These are phyloP conservation scores for Vanessa atalanta DNA, from an alignment of 1,140 invertebrate species.

Conservation along the genomic window DNA sequence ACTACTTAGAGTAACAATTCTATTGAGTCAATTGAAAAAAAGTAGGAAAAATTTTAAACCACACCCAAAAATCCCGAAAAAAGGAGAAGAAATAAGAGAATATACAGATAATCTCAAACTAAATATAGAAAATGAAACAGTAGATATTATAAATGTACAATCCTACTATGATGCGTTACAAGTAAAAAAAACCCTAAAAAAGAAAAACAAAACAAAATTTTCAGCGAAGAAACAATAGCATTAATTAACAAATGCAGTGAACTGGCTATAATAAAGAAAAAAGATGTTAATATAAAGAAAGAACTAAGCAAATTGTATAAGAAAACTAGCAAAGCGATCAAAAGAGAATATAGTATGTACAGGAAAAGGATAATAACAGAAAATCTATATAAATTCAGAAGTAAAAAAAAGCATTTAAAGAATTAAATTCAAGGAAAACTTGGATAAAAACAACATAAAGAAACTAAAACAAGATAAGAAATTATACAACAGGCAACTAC, in stretches of 20 bases:
- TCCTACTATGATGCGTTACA: conserved; percentile 16
- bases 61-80: conserved; percentile 15
- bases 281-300: conserved; percentile 19
- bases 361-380: conserved; percentile 10
- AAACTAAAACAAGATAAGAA: conserved; percentile 13
- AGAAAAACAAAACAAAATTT: too few species aligned
- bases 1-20: conserved; percentile 31
- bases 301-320: conserved; percentile 27
- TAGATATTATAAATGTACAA: conserved; percentile 14
- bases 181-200: background rate
- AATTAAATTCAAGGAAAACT: too few species aligned
- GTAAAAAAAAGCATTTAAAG: too few species aligned
- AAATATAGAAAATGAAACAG: background rate
- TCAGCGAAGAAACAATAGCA: too few species aligned
- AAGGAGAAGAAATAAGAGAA: background rate
- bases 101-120: conserved; percentile 8
- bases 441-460: background rate
- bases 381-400: too few species aligned
- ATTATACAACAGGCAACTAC: background rate
- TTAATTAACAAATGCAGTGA: too few species aligned
- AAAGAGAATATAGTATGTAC: conserved; percentile 24
- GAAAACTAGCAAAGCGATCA: conserved; percentile 27
- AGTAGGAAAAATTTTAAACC: conserved; percentile 23
- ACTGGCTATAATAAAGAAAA: too few species aligned
- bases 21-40: conserved; percentile 9